Evolutionary conservation across 2,113 vertebrate species (phyloP), one percentile per base, ranked within the genome.

Genomic region (Strigops habroptila): DNA sequence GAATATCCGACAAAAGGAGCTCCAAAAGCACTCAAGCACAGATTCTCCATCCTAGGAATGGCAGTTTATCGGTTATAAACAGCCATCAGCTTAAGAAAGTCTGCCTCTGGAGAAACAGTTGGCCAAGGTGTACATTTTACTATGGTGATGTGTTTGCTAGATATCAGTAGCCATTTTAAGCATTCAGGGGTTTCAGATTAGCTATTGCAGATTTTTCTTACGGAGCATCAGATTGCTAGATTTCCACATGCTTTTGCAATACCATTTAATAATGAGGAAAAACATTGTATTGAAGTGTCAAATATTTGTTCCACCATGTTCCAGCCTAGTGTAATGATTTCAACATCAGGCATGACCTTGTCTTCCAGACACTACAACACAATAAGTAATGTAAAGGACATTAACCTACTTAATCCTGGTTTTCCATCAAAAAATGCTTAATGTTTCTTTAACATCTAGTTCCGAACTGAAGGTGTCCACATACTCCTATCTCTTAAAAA

Each of bases 251-350:
- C 23, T 83, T 93, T 84, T 76, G 17, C 68, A 91, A 86, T 73
- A 70, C 5, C 27, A 43, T 86, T 83, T 80, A 80, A 52, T 65
- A 90, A 65, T 62, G 52, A 82, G 48, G 63, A 62, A 91, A 90
- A 82, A 3, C 52, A 27, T 46, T 74, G 11, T 55, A 62, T 12
- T 44, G 60, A 93, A 84, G 33, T 46, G 37, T 79, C 74, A 93
- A 87, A 87, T 93, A 96, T 86, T 94, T 95, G 74, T 85, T 90
- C 67, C 80, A 90, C 14, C 23, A 31, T 86, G 79, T 91, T 86
- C 49, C 14, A 28, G 49, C 27, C n/a, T 74, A 77, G 37, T 86
- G 37, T 57, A 83, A 88, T 70, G 93, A 68, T 90, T 87, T 87
- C 75, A 95, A 62, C 27, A 68, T 60, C 65, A 86, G 51, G 44